These are phyloP conservation scores for Calephelis perditalis DNA, from an alignment of 2,888 invertebrate genomes.

Conservation along the genomic window DNA sequence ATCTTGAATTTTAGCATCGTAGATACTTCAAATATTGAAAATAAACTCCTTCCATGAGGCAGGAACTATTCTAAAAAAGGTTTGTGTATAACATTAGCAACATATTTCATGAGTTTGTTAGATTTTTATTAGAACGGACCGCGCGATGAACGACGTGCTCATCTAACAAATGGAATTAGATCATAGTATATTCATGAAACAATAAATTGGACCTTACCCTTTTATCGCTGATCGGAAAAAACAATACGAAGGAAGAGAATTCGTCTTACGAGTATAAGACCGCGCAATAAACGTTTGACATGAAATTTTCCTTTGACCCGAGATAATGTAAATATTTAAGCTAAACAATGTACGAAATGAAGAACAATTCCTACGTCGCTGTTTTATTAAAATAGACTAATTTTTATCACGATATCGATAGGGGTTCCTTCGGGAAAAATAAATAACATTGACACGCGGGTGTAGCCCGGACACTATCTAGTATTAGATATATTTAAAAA, in stretches of 20 bases:
- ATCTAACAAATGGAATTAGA: slow-evolving; percentile 5
- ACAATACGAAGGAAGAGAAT: slow-evolving; percentile 49
- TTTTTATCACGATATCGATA: background rate
- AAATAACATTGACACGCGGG: too few species aligned
- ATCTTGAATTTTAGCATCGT: too few species aligned
- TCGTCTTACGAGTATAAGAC: slow-evolving; percentile 35
- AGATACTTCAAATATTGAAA: too few species aligned
- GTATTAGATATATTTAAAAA: too few species aligned
- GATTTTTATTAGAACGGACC: background rate
- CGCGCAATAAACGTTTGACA: slow-evolving; percentile 40
- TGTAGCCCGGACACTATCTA: too few species aligned
- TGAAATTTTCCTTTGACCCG: slow-evolving; percentile 35
- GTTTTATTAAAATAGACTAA: slow-evolving; percentile 1
- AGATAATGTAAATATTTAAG: slow-evolving; percentile 27
- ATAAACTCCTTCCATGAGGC: too few species aligned
- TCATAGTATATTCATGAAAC: slow-evolving; percentile 26
- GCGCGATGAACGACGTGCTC: background rate
- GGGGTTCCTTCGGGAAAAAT: too few species aligned
- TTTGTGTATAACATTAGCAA: background rate
- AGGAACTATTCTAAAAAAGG: too few species aligned
- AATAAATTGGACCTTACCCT: slow-evolving; percentile 45
- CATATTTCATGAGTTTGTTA: background rate
- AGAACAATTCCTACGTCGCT: background rate
- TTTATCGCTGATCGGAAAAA: slow-evolving; percentile 53
- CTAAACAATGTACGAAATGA: slow-evolving; percentile 5